These are phyloP conservation scores for Apis laboriosa DNA, from an alignment of 1,140 invertebrate species.

Conservation along the genomic window DNA sequence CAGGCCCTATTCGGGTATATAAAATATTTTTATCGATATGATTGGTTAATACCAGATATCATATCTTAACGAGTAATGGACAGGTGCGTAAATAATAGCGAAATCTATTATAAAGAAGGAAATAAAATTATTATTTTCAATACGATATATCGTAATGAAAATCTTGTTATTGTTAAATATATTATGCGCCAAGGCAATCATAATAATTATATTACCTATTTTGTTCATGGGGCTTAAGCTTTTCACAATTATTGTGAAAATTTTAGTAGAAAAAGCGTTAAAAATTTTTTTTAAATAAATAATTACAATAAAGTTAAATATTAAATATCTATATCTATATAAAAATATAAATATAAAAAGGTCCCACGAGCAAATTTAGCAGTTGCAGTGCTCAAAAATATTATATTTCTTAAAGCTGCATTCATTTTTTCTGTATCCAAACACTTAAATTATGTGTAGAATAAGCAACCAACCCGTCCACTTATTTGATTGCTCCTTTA, in stretches of 20 bases:
- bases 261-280: neutral
- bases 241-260: constrained; percentile 12
- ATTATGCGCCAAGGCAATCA: constrained; percentile 50
- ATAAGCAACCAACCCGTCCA: constrained; percentile 61
- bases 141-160: constrained; percentile 37
- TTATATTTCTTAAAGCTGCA: constrained; percentile 32
- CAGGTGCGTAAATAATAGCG: constrained; percentile 45
- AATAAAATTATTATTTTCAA: constrained; percentile 42
- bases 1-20: constrained; percentile 37
- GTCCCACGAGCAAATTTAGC: constrained; percentile 28
- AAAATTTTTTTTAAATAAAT: constrained; percentile 10
- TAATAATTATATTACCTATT: constrained; percentile 41
- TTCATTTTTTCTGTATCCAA: constrained; percentile 29
- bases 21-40: constrained; percentile 49
- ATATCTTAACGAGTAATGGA: constrained; percentile 46
- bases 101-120: constrained; percentile 27
- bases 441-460: constrained; percentile 45
- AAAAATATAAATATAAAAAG: neutral
- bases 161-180: constrained; percentile 51
- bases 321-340: neutral
- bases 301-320: neutral
- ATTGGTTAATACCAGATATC: constrained; percentile 40
- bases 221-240: constrained; percentile 41
- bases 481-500: constrained; percentile 53
- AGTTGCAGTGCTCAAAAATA: constrained; percentile 45